Conservation (phyloP, 53 echinoderm and acorn worm species). For the Hippasteria phrygiana region DNA sequence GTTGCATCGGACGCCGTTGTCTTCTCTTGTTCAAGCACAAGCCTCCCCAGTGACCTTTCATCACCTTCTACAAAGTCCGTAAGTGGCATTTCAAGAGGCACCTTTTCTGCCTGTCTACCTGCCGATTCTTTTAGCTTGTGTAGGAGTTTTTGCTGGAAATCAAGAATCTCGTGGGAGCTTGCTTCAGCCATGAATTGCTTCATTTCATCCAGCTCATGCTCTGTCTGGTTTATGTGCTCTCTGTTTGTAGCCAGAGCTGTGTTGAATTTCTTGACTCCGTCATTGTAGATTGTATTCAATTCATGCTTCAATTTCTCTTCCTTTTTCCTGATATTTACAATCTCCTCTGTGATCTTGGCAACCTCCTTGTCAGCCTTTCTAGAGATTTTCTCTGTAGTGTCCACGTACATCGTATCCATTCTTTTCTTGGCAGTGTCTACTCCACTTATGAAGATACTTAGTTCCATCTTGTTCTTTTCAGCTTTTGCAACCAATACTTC, state of each 20-base stretch:
- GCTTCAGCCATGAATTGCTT: background rate
- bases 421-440: background rate
- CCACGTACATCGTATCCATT: background rate
- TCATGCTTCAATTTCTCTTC: background rate
- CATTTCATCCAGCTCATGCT: background rate
- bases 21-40: background rate
- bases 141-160: background rate
- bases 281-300: background rate
- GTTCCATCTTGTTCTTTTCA: background rate
- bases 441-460: background rate
- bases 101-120: background rate
- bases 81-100: background rate
- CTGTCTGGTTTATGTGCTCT: background rate
- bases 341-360: too few relatives aligned
- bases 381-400: conserved; percentile 32
- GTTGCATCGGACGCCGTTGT: too few relatives aligned
- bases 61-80: conserved; percentile 22
- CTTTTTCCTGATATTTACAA: background rate
- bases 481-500: background rate
- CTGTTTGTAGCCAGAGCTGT: background rate
- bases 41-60: background rate
- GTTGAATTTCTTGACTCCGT: background rate
- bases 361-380: conserved; percentile 7
- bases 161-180: background rate
- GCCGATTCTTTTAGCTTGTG: background rate